These are phyloP conservation scores for Ganaspis brasiliensis DNA, from an alignment of 2,888 invertebrate genomes.

Conservation along the genomic window DNA sequence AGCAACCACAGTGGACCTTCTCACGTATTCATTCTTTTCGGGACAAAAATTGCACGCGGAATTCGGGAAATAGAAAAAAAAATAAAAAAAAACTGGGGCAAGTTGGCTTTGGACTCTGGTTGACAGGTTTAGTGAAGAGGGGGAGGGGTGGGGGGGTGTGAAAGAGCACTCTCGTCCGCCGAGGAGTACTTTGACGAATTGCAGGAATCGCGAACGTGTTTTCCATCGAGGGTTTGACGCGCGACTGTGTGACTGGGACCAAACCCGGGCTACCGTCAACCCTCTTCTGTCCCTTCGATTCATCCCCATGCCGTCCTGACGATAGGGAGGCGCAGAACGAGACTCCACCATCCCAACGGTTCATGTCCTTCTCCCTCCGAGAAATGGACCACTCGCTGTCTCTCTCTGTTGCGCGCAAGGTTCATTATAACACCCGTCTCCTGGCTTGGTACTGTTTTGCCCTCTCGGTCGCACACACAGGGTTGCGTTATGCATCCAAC, in stretches of 20 bases:
- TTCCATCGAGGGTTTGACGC: constrained; percentile 77
- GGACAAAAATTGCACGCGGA: too few species aligned
- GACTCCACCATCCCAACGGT: constrained; percentile 55
- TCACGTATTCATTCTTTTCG: too few species aligned
- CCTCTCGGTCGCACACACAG: constrained; percentile 49
- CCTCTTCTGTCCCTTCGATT: constrained; percentile 75
- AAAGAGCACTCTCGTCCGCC: neutral
- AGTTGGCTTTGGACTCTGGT: too few species aligned
- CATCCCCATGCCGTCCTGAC: constrained; percentile 54
- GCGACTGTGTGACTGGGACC: constrained; percentile 79
- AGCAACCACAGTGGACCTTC: neutral
- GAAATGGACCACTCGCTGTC: constrained; percentile 51
- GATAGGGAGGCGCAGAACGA: constrained; percentile 43
- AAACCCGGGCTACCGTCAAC: constrained; percentile 78
- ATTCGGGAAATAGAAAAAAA: neutral
- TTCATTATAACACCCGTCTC: constrained; percentile 73
- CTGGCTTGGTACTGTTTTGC: constrained; percentile 61
- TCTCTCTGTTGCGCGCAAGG: constrained; percentile 55
- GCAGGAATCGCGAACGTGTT: constrained; percentile 67
- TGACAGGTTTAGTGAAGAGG: too few species aligned
- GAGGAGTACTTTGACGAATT: neutral
- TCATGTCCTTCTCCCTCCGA: constrained; percentile 56
- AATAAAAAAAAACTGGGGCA: too few species aligned
- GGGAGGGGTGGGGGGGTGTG: neutral
- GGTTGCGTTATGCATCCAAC: constrained; percentile 52